Base-by-base conservation (phyloP, 2,113 vertebrate genomes). In the Zosterops lateralis region DNA sequence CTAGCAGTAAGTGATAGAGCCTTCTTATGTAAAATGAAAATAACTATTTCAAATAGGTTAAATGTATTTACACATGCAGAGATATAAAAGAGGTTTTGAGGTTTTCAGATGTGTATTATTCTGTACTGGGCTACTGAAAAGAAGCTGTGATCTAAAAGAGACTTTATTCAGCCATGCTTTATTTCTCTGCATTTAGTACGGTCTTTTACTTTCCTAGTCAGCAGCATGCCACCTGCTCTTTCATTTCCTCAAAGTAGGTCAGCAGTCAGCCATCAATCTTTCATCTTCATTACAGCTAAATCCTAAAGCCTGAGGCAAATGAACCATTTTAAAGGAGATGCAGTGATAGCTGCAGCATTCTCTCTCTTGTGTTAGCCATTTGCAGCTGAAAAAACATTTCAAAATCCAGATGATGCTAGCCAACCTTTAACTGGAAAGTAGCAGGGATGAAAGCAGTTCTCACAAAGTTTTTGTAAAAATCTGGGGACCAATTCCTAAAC, bases 201-300 rank as follows among this genome's bases (percentile, higher is more conserved):
- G 85, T 81, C 76, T 85, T 96, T 93, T 89, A 74, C 88, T 95
- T 95, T 91, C 86, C 89, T 76, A 95, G 96, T 96, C 91, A 96
- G 95, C 89, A 95, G 93, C 86, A 73, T 94, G 93, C 97, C 96
- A 97, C 96, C 96, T 96, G 97, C 96, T 97, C 86, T 96, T 95
- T 96, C 95, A 96, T 97, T 96, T 95, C 90, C 84, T 96, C 92
- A 96, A 97, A 97, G 94, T 97, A 97, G 97, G 97, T 97, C 96
- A 97, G 96, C 95, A 96, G 96, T 92, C 95, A 97, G 95, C 78
- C 96, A 97, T 97, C 97, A 96, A 96, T 97, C 96, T 96, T 97
- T 96, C 95, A 96, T 97, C 95, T 96, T 97, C 96, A 95, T 97
- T 96, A 97, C 88, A 92, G 94, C 76, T 96, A 95, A 97, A 96